A percentile compares a stretch with the other conserved stretches of the same genome.
Conservation (phyloP, 2,888 invertebrate genomes). For the Cotesia congregata region DNA sequence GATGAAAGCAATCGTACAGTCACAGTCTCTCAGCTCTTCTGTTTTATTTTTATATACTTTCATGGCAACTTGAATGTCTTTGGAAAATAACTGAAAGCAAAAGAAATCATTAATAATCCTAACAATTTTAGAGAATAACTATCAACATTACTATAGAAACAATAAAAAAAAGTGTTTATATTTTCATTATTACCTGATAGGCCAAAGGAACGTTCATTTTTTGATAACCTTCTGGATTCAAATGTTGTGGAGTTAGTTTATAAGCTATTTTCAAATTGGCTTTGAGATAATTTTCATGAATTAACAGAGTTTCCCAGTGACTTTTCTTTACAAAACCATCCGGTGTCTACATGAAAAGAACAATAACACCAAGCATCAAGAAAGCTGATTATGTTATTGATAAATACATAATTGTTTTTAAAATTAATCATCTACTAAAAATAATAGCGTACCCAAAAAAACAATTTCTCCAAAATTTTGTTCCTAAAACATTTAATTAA, state of each 20-base stretch:
- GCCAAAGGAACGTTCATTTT: conserved; percentile 43
- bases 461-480: conserved; percentile 42
- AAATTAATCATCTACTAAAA: neutral
- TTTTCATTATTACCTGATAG: conserved; percentile 26
- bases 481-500: conserved; percentile 51
- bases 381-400: too few species aligned
- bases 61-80: conserved; percentile 45
- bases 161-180: too few species aligned
- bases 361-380: too few species aligned
- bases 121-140: too few species aligned
- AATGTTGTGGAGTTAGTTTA: conserved; percentile 36
- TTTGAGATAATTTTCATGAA: conserved; percentile 21
- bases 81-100: conserved; percentile 42
- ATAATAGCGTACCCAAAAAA: conserved; percentile 40
- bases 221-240: conserved; percentile 41
- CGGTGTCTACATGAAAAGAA: conserved; percentile 37
- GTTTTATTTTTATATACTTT: conserved; percentile 29
- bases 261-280: conserved; percentile 31
- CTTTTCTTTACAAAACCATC: conserved; percentile 39
- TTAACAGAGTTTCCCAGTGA: conserved; percentile 38
- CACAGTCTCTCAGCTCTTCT: conserved; percentile 39
- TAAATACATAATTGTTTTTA: neutral
- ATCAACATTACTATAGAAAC: too few species aligned
- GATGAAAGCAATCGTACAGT: conserved; percentile 41
- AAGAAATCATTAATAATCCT: conserved; percentile 14